A percentile compares a stretch with the other conserved stretches of the same genome.
These are phyloP conservation scores for Pyrrhosoma nymphula DNA, from an alignment of 2,888 invertebrate species.

Conservation along the genomic window DNA sequence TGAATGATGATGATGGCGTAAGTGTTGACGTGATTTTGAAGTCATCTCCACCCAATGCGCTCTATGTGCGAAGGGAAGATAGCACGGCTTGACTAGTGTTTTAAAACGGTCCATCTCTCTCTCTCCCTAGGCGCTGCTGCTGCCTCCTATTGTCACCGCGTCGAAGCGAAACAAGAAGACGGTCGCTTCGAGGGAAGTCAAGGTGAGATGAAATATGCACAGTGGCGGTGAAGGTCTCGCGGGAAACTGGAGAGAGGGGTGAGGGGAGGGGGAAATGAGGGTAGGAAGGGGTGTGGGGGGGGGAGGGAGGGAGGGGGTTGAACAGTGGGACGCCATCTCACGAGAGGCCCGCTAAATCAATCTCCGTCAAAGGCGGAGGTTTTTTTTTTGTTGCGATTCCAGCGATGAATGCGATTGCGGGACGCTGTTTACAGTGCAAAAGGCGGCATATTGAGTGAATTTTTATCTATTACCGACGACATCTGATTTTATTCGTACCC, in stretches of 20 bases:
- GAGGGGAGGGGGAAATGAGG: background rate
- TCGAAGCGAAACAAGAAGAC: background rate
- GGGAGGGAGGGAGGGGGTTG: background rate
- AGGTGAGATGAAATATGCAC: constrained; percentile 1
- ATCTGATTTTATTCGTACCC: no score
- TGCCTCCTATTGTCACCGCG: background rate
- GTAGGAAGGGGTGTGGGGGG: background rate
- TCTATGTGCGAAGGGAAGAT: no score
- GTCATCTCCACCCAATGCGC: no score
- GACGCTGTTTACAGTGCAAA: background rate
- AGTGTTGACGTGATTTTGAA: no score
- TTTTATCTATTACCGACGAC: no score
- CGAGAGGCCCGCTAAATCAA: background rate
- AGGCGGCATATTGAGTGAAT: background rate
- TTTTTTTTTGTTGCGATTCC: background rate
- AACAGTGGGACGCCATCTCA: background rate
- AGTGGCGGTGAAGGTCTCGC: background rate
- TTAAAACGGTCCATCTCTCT: no score
- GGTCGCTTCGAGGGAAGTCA: background rate
- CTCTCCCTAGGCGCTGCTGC: no score
- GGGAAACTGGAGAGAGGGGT: background rate
- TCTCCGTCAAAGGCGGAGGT: background rate
- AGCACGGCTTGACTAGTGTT: no score
- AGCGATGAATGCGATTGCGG: constrained; percentile 1
- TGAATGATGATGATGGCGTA: no score